Evolutionary conservation across 1,140 invertebrate genomes (phyloP).

Genomic region (Eubasilissa regina): DNA sequence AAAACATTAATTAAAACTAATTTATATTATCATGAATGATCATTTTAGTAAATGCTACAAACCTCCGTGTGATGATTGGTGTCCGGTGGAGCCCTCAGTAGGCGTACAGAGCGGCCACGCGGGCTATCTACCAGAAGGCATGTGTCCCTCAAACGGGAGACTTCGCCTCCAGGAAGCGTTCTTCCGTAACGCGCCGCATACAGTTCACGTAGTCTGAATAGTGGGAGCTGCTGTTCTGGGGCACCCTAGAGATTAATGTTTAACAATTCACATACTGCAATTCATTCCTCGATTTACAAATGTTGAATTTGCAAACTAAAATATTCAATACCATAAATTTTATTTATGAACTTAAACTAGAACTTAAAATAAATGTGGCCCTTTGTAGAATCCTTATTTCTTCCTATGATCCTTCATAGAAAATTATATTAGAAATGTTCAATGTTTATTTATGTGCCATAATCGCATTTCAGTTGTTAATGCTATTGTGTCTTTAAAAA

Average conservation of each 20-base stretch:
- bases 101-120: conserved; percentile 79
- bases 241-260: conserved; percentile 40
- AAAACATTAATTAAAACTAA: too few relatives aligned
- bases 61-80: conserved; percentile 52
- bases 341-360: neutral
- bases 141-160: conserved; percentile 84
- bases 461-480: too few relatives aligned
- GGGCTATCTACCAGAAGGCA: conserved; percentile 77
- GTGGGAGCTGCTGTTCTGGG: conserved; percentile 78
- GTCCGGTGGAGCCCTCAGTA: conserved; percentile 66
- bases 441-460: too few relatives aligned
- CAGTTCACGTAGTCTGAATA: conserved; percentile 87
- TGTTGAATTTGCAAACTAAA: neutral
- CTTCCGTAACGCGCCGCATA: conserved; percentile 87
- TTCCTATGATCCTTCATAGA: too few relatives aligned
- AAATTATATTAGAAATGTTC: too few relatives aligned
- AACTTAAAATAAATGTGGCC: too few relatives aligned
- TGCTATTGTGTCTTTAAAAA: too few relatives aligned
- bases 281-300: too few relatives aligned
- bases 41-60: neutral
- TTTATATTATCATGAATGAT: too few relatives aligned
- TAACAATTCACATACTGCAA: neutral
- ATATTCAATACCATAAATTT: neutral
- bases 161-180: conserved; percentile 83
- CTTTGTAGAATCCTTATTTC: too few relatives aligned